Conservation (phyloP, 1,140 invertebrate genomes). For the Drosophila carrolli region DNA sequence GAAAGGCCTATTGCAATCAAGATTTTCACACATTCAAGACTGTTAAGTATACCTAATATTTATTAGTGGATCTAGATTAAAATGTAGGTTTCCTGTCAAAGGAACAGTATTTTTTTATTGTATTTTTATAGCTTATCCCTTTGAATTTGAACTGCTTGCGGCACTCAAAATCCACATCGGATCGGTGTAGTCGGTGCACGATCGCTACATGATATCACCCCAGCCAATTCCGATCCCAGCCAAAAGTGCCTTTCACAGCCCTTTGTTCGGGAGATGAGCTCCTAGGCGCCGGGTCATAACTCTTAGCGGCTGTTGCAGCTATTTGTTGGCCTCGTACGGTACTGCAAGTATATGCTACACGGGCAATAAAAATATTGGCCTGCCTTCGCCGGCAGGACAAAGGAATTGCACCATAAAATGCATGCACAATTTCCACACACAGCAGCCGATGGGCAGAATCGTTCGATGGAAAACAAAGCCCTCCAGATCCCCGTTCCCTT, state of each 20-base stretch:
- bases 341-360: conserved; percentile 22
- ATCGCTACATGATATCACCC: conserved; percentile 45
- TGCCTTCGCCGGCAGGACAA: conserved; percentile 73
- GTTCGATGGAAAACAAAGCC: conserved; percentile 51
- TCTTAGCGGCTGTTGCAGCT: conserved; percentile 64
- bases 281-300: conserved; percentile 80
- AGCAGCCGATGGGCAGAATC: conserved; percentile 30
- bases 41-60: no score
- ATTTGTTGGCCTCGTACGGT: conserved; percentile 47
- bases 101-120: no score
- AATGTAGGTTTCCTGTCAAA: no score
- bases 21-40: no score
- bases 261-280: conserved; percentile 41
- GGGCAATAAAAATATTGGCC: conserved; percentile 81
- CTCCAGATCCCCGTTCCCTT: conserved; percentile 53
- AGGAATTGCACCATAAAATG: conserved; percentile 81
- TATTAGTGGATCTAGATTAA: no score
- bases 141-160: conserved; percentile 30
- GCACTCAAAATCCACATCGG: conserved; percentile 20
- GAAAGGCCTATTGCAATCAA: no score
- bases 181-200: conserved; percentile 14
- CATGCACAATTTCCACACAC: conserved; percentile 54
- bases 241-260: conserved; percentile 73
- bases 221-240: conserved; percentile 6
- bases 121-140: no score